These are phyloP conservation scores for Urocitellus parryii DNA, from an alignment of 2,113 vertebrate genomes.

Conservation along the genomic window DNA sequence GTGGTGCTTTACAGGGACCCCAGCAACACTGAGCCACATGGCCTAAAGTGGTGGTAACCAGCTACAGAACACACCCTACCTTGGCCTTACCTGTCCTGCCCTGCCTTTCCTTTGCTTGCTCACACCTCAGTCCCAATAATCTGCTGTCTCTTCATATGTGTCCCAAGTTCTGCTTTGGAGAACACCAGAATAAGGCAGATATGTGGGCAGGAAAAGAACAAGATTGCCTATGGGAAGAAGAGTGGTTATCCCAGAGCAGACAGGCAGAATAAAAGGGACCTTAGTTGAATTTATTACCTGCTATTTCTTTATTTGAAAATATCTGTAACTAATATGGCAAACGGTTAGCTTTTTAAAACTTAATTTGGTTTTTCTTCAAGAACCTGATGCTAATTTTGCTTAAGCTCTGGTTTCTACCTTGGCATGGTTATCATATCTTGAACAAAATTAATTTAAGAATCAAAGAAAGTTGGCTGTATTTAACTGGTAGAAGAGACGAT, in stretches of 20 bases:
- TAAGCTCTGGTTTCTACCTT: not conserved
- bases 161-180: not conserved
- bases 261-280: not conserved
- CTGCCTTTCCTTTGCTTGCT: not conserved
- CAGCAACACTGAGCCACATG: not conserved
- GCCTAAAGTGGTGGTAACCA: too few species aligned
- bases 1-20: not conserved
- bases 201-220: not conserved
- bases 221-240: not conserved
- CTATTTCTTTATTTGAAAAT: constrained; percentile 21
- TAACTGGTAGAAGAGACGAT: not conserved
- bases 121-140: too few species aligned
- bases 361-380: not conserved
- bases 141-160: accelerated
- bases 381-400: not conserved
- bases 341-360: not conserved
- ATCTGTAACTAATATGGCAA: not conserved
- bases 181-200: not conserved
- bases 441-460: not conserved
- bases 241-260: not conserved
- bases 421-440: not conserved
- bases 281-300: not conserved
- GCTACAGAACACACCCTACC: accelerated
- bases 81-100: not conserved
- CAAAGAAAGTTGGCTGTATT: not conserved